Evolutionary conservation across 2,113 vertebrate genomes (phyloP), one percentile per base, ranked within the genome.

Genomic region (Sebastes schlegelii): DNA sequence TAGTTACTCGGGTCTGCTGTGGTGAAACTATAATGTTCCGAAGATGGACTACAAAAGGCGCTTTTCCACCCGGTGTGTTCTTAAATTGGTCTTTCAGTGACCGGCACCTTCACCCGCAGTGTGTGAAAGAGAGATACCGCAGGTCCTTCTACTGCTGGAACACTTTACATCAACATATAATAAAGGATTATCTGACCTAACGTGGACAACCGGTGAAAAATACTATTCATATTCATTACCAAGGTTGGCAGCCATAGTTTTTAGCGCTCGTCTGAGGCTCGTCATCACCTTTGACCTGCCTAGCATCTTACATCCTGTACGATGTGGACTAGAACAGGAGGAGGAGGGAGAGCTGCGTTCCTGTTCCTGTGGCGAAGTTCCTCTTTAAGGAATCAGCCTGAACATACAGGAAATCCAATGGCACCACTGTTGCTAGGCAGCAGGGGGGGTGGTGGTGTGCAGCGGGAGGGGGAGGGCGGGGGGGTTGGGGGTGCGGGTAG

Each of bases 401-500:
- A 93, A 91, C 88, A 90, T 93, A 92, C 93, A 92, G 93, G 93
- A 93, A 93, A 92, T 89, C 92, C 93, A 94, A 86, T 93, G 89
- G 93, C 92, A 93, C 92, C 64, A 73, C 90, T 94, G 95, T 95
- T 95, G 95, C 94, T 94, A 95, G 93, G 94, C 93, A 93, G 92
- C 90, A 11, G 77, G 55, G 58, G 77, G 51, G n/a, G 49, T 12
- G 52, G 10, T 0, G 46, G 34, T n/a, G 61, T 62, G 19, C 60
- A 75, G 23, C 19, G 13, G 61, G 6, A 17, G 11, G 45, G 77
- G 14, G 62, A 63, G 54, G 23, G 65, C 69, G 79, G 63, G 66
- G 54, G 87, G 91, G 80, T 60, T 65, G 23, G 42, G 78, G 79
- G 3, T 34, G 45, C 83, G 88, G 66, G 51, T 52, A 26, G 70